phyloP scores from a whole-genome alignment of 2,888 invertebrate species.

The Cryptocephalus moraei region DNA sequence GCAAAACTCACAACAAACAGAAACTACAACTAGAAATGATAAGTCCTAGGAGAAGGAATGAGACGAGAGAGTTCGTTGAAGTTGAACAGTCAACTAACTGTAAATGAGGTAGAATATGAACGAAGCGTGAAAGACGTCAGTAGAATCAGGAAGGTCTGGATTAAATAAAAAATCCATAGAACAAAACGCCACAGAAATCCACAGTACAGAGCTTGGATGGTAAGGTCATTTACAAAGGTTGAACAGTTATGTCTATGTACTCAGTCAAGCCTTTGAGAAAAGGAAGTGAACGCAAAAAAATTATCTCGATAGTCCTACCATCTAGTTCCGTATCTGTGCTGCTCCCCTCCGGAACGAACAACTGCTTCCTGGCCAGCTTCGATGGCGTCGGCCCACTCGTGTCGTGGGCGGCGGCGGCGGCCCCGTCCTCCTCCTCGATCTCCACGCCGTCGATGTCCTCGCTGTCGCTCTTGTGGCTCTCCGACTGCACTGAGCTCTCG shows the following conservation, averaged over 20 bases:
- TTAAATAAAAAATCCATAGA: too few species aligned
- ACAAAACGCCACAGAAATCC: too few species aligned
- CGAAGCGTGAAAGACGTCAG: too few species aligned
- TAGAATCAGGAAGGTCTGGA: too few species aligned
- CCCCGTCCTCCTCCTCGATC: conserved; percentile 39
- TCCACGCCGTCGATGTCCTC: conserved; percentile 40
- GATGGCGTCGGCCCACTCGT: conserved; percentile 42
- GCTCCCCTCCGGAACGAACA: conserved; percentile 24
- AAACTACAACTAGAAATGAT: neutral
- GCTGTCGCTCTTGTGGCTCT: conserved; percentile 43
- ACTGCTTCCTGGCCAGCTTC: conserved; percentile 37
- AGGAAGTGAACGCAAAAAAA: neutral
- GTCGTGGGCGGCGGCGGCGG: conserved; percentile 33
- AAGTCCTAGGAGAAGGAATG: too few species aligned
- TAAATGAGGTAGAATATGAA: too few species aligned
- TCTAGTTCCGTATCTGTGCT: conserved; percentile 33
- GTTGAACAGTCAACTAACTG: too few species aligned
- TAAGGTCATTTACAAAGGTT: too few species aligned
- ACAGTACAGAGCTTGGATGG: too few species aligned
- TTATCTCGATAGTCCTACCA: conserved; percentile 12
- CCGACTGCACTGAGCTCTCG: conserved; percentile 49
- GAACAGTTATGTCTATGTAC: too few species aligned
- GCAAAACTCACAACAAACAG: neutral
- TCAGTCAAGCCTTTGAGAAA: too few species aligned
- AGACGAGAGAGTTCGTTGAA: too few species aligned